Base-by-base conservation (phyloP, 2,888 invertebrate species). In the Eremobia ochroleuca region DNA sequence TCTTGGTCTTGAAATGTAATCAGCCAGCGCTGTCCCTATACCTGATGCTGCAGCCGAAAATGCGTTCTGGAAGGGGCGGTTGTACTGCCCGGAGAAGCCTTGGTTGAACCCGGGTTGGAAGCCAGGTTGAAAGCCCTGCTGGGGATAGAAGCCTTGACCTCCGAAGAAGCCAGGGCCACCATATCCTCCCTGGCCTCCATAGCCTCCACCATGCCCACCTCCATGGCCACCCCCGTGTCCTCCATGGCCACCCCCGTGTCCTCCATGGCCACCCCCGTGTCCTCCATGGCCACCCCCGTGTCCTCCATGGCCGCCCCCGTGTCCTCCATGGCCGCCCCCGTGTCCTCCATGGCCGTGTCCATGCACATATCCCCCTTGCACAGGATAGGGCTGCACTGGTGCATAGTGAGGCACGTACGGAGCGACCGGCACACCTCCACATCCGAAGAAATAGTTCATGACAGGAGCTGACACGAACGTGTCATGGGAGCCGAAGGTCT, bases 1-100 rank as follows among this genome's bases (percentile, higher is more conserved):
- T 81, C 92, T 93, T 2, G 96, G 96, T 67, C 94, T 92, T 84
- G 92, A 85, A 61, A 96, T 90, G 91, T 95, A 93, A 83, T 96
- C 97, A 28, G 97, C 97, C 11, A 97, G 91, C 2, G 97, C 97
- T 9, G 95, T 93, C 52, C 97, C 97, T 18, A 97, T 93, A n/a
- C 97, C 97, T 72, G 97, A 97, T 0, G 97, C 96, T 15, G 97
- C 96, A 0, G 96, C 93, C 0, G 95, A 94, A 3, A 96, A 92
- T 0, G 92, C 94, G 65, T 91, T 92, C 80, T 94, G 94, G 59
- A 96, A 88, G 74, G 97, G 96, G 5, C 95, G 88, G 77, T 93
- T 91, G 55, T 78, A 79, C 66, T 83, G 85, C 31, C 84, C 86
- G 9, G 77, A 78, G 49, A 62, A 83, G 1, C 81, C 80, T 40